phyloP scores from a whole-genome alignment of 2,797 vertebrate genomes.

The Babyrousa celebensis region DNA sequence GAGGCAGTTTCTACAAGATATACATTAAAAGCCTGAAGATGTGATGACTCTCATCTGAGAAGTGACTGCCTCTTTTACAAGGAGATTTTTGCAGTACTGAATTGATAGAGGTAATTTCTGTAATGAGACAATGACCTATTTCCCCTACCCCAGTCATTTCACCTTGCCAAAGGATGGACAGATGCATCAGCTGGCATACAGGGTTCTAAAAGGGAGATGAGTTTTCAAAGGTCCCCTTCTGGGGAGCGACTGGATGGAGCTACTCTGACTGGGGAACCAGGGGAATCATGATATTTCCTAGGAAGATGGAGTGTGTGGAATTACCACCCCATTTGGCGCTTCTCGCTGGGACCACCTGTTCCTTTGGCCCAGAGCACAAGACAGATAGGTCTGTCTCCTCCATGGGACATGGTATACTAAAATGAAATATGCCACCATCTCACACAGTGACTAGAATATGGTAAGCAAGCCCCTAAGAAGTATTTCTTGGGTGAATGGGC shows the following conservation, averaged over 20 bases:
- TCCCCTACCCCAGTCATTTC: not conserved
- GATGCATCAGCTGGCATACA: not conserved
- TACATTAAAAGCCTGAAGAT: constrained; percentile 52
- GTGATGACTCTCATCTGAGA: constrained; percentile 23
- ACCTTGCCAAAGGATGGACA: not conserved
- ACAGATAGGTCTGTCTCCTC: not conserved
- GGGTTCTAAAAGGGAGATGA: not conserved
- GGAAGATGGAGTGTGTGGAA: not conserved
- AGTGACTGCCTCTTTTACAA: not conserved
- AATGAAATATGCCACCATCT: not conserved
- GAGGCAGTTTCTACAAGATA: not conserved
- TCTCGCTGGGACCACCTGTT: not conserved
- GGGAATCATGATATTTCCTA: not conserved
- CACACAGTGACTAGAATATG: not conserved
- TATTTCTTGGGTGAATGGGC: not conserved
- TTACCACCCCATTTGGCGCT: not conserved
- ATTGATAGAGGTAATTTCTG: constrained; percentile 31
- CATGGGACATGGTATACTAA: not conserved
- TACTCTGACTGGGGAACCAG: not conserved
- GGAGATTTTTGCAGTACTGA: not conserved
- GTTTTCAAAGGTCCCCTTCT: not conserved
- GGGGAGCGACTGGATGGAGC: not conserved
- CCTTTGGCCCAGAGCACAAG: not conserved
- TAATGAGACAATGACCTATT: not conserved
- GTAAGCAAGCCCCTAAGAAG: not conserved